Evolutionary conservation across 2,888 invertebrate species (phyloP), one percentile per base, ranked within the genome.

Genomic region (Ectemnius cavifrons): DNA sequence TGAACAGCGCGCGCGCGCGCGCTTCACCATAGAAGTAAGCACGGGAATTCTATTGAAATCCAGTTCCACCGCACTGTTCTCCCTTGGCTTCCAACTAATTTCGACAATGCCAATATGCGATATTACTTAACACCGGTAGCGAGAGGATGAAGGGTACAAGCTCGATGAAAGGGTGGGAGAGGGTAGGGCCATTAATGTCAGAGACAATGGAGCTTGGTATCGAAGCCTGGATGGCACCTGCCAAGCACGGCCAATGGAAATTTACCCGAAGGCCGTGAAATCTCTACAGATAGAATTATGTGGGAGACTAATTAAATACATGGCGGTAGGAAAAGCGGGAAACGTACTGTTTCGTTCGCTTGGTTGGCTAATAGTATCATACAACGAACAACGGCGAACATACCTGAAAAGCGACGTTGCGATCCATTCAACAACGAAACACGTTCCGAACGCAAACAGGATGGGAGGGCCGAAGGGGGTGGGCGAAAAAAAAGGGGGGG

Each of bases 361-460:
- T 37, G 37, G 37, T 37, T 11, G 37, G 37, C 37, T 37, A 37
- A 37, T 37, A 37, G 37, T 37, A 37, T 37, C 37, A 37, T 37
- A 37, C 37, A 11, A 11, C 37, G 37, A 37, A 37, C 37, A 37
- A 37, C 1, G 37, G 63, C 63, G n/a, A 58, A 62, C 8, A 47
- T 16, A 28, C n/a, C 20, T 61, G 65, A 75, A 77, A 75, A 71
- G 47, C 57, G 23, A 6, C 20, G 23, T 20, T 11, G n/a, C 28
- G 14, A 4, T 28, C 49, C 27, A 37, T 37, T 37, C 37, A 37
- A 4, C 37, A 4, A 4, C 37, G 37, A 37, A 37, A 37, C 37
- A 37, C 37, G 37, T 37, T 37, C 11, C 37, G 8, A 37, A 37
- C 37, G 52, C 52, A 52, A 52, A 52, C 52, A 52, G n/a, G 52